Evolutionary conservation across 2,888 invertebrate genomes (phyloP).

Genomic region (Stenodera caucasica): DNA sequence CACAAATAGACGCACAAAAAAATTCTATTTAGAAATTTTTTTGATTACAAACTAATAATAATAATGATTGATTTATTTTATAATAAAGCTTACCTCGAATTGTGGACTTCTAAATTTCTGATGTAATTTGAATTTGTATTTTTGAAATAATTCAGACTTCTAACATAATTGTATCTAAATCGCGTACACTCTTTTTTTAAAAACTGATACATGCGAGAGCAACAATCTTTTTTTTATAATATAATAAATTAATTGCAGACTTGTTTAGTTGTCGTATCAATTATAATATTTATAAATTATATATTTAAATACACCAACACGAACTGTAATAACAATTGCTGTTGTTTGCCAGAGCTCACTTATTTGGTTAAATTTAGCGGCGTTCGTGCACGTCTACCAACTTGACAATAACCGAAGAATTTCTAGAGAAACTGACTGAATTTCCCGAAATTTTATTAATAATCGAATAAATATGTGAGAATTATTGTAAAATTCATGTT

Average conservation of each 20-base stretch:
- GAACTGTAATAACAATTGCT: conserved; percentile 1
- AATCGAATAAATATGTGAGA: not conserved
- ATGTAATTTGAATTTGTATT: conserved; percentile 14
- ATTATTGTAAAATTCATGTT: not conserved
- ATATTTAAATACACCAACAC: conserved; percentile 11
- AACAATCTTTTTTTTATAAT: not conserved
- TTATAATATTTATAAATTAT: too few species aligned
- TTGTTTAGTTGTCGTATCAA: too few species aligned
- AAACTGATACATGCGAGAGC: conserved; percentile 29
- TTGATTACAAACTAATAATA: conserved; percentile 14
- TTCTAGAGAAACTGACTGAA: conserved; percentile 4
- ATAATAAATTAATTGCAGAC: not conserved
- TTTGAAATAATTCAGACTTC: conserved; percentile 10
- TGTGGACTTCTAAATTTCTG: conserved; percentile 20
- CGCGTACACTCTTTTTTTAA: conserved; percentile 29
- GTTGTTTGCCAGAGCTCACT: conserved; percentile 10
- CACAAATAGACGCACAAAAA: not conserved
- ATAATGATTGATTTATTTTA: not conserved
- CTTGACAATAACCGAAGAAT: conserved; percentile 12
- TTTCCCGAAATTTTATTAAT: not conserved
- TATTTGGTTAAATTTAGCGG: conserved; percentile 24
- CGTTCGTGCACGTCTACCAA: conserved; percentile 18
- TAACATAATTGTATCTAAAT: conserved; percentile 16
- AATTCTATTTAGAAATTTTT: not conserved
- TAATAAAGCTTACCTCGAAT: conserved; percentile 23